phyloP scores from a whole-genome alignment of 2,113 vertebrate species.

The Sula dactylatra region DNA sequence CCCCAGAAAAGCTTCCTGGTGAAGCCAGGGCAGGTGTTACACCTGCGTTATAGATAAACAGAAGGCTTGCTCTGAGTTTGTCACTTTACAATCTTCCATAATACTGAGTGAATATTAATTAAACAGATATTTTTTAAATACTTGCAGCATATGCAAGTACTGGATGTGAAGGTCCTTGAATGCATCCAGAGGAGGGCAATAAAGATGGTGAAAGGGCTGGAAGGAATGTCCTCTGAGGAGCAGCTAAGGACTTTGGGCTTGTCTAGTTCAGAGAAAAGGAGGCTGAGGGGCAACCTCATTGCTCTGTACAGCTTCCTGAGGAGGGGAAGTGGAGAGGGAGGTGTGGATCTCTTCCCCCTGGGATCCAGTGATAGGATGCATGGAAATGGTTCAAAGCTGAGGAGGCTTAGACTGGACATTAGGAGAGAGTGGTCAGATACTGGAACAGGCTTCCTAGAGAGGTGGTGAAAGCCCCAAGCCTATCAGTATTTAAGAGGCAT shows the following conservation, averaged over 20 bases:
- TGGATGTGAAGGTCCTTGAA: background rate
- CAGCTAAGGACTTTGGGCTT: background rate
- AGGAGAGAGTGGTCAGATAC: background rate
- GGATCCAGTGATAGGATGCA: accelerated
- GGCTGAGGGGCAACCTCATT: background rate
- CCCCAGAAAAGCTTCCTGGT: background rate
- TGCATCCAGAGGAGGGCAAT: background rate
- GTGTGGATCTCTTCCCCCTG: background rate
- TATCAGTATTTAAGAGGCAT: background rate
- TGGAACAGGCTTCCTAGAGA: background rate
- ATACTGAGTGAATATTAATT: background rate
- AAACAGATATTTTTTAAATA: background rate
- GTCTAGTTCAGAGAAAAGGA: background rate
- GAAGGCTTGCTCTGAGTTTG: background rate
- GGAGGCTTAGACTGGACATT: background rate
- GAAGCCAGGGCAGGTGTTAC: background rate
- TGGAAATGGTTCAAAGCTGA: background rate
- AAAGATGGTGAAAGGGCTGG: background rate
- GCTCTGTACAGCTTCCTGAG: background rate
- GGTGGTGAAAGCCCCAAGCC: background rate
- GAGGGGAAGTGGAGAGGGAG: background rate
- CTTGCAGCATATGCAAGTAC: background rate
- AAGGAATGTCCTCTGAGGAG: background rate
- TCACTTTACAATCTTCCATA: background rate
- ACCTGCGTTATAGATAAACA: background rate